phyloP scores from a whole-genome alignment of 2,888 invertebrate genomes.

The Alsophila aescularia region DNA sequence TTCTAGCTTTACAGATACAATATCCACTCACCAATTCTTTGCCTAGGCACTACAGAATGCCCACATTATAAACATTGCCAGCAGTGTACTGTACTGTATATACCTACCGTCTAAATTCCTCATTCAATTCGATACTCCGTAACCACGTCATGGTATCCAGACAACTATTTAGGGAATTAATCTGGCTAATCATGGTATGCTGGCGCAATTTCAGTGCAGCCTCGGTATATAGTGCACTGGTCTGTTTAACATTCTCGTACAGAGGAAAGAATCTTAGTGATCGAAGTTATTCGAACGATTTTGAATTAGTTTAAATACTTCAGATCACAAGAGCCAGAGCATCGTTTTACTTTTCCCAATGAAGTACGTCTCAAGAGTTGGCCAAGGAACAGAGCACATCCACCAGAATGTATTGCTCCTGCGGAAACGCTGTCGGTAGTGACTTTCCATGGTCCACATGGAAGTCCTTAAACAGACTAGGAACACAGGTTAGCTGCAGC shows the following conservation, averaged over 20 bases:
- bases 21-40: background rate
- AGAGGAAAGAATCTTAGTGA: too few species aligned
- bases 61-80: background rate
- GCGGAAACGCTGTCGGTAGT: too few species aligned
- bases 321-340: too few species aligned
- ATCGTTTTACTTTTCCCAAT: too few species aligned
- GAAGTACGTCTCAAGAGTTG: too few species aligned
- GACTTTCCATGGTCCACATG: too few species aligned
- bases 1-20: too few species aligned
- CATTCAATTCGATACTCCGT: background rate
- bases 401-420: too few species aligned
- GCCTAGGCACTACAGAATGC: background rate
- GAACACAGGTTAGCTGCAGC: too few species aligned
- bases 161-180: slow-evolving; percentile 14
- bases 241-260: background rate
- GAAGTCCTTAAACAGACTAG: too few species aligned
- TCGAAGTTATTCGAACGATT: too few species aligned
- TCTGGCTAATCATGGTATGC: slow-evolving; percentile 18
- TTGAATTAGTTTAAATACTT: background rate
- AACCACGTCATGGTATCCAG: slow-evolving; percentile 16
- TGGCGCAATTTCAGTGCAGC: slow-evolving; percentile 1
- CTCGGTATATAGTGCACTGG: background rate
- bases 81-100: background rate
- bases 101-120: background rate
- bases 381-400: too few species aligned